Evolutionary conservation across 2,888 invertebrate species (phyloP), one percentile per base, ranked within the genome.

Genomic region (Nomada fucata): DNA sequence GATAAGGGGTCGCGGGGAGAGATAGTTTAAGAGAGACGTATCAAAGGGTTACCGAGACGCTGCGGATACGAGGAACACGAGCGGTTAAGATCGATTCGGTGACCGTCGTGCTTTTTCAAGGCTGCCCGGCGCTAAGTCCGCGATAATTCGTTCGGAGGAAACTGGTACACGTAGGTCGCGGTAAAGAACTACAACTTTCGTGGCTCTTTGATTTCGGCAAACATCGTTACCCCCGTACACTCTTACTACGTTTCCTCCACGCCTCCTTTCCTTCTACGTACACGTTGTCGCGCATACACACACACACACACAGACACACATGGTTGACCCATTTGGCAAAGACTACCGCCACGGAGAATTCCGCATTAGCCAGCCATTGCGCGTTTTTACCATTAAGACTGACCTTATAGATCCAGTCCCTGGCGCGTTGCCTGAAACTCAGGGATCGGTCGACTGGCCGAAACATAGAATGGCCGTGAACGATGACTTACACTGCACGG

Each of bases 351-450:
- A 81, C 79, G 83, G 75, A 82, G 79, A 82, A 87, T 87, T 89
- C 82, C 82, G 84, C 85, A 87, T 87, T 89, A 87, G 72, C 83
- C 84, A 26, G 44, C 44, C 44, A n/a, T 26, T 47, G 83, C 80
- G 83, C 81, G 84, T 84, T 90, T 89, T 89, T 89, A 82, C 83
- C 70, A 82, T 79, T 80, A 83, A 68, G 76, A 91, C 91, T 90
- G 90, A 93, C 93, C 93, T 93, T 93, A 91, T 90, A 89, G 84
- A 93, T 91, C 90, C 92, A 92, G 87, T 91, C 90, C 89, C 78
- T 91, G 92, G 91, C 90, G 76, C 88, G 90, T 75, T 91, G 92
- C 90, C 91, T 91, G 84, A 89, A 89, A 91, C 83, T 90, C 80
- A 87, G 86, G 86, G 90, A 89, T 90, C 90, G 91, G 81, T 89